Percentiles rank a stretch among this genome's conserved stretches.
Conservation (phyloP, 2,113 vertebrate species). For the Charadrius vociferus region DNA sequence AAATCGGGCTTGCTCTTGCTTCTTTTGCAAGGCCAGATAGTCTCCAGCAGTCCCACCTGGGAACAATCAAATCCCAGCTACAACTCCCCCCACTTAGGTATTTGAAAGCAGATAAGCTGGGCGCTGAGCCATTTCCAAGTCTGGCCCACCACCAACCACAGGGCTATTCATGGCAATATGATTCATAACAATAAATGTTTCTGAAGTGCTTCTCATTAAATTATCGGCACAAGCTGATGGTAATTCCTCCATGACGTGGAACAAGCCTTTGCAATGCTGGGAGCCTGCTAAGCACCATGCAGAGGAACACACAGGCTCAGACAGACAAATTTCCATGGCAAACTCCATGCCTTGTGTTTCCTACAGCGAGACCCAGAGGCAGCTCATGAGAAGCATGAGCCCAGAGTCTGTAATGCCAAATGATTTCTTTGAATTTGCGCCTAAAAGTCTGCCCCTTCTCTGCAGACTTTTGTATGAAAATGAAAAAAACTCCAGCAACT, state of each 20-base stretch:
- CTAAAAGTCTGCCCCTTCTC: background rate
- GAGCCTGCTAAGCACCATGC: background rate
- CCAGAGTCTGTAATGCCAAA: rapidly evolving
- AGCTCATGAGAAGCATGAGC: rapidly evolving
- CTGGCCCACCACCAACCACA: slow-evolving; percentile 12
- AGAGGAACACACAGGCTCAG: background rate
- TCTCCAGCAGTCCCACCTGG: background rate
- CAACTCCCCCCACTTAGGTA: background rate
- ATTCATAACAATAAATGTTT: slow-evolving; percentile 3
- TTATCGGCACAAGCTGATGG: background rate
- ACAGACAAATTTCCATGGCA: background rate
- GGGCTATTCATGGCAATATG: background rate
- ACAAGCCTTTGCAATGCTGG: background rate
- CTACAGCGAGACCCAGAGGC: background rate
- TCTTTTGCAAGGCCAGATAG: background rate
- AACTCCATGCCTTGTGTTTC: rapidly evolving
- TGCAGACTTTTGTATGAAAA: background rate
- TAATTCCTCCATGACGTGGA: background rate
- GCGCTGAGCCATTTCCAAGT: background rate
- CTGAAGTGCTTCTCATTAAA: slow-evolving; percentile 53
- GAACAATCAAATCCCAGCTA: background rate
- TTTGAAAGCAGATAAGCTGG: background rate
- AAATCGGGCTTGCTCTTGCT: background rate
- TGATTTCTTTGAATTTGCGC: background rate
- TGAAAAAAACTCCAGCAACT: background rate